Evolutionary conservation across 2,797 vertebrate genomes (phyloP).

Genomic region (Malacoraja senta): DNA sequence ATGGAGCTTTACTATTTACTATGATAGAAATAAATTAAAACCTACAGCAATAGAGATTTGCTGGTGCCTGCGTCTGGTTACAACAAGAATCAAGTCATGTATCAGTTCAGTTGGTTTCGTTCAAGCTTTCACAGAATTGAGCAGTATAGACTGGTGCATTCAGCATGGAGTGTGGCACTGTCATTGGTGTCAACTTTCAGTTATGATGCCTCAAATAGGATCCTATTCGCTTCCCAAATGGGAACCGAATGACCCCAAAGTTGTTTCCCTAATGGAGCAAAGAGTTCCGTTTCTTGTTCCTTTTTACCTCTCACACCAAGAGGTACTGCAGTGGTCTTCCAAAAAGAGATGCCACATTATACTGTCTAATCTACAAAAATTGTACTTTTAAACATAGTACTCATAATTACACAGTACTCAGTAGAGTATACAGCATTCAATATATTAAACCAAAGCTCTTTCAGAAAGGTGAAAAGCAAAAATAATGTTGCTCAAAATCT

Average conservation of each 20-base stretch:
- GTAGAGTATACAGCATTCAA: too few species aligned
- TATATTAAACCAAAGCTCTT: background rate
- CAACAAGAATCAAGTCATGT: background rate
- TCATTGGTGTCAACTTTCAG: background rate
- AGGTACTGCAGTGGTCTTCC: too few species aligned
- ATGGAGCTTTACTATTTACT: background rate
- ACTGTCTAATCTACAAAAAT: background rate
- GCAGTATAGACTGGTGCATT: background rate
- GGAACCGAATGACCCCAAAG: background rate
- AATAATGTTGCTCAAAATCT: too few species aligned
- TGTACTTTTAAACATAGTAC: background rate
- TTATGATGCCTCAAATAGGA: too few species aligned
- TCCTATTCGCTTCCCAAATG: background rate
- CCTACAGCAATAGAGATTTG: background rate
- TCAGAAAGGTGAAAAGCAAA: too few species aligned
- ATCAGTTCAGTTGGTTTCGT: background rate
- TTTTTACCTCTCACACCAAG: background rate
- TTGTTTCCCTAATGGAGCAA: background rate
- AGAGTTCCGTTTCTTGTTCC: too few species aligned
- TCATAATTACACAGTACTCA: too few species aligned
- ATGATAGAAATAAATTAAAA: background rate
- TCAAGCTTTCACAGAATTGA: background rate
- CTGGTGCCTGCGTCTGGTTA: background rate
- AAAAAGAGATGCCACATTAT: background rate
- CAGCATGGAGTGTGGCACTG: background rate